Conservation (phyloP, 2,888 invertebrate genomes). For the Eudemis profundana region DNA sequence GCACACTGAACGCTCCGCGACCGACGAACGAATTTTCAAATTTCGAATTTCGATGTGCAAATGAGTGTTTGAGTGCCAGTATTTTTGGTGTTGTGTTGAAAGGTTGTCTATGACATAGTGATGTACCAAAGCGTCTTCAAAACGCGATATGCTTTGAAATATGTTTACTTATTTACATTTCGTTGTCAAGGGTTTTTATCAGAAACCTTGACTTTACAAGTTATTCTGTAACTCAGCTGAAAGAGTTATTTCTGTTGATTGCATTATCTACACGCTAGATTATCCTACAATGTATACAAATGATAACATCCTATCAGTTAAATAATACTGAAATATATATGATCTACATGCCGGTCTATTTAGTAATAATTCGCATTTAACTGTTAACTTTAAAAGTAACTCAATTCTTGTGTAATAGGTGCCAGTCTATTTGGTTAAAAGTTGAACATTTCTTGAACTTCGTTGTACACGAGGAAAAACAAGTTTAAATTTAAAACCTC, state of each 20-base stretch:
- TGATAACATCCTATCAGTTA: constrained; percentile 47
- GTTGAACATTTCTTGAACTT: not conserved
- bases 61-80: constrained; percentile 66
- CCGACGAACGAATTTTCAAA: constrained; percentile 50
- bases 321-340: constrained; percentile 29
- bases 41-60: constrained; percentile 63
- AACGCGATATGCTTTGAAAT: not conserved
- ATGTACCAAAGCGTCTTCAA: not conserved
- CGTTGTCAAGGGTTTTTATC: constrained; percentile 34
- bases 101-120: constrained; percentile 52
- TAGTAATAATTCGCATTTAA: not conserved
- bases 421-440: constrained; percentile 10
- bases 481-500: constrained; percentile 1
- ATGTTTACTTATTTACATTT: constrained; percentile 4
- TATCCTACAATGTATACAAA: constrained; percentile 54
- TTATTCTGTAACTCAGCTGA: constrained; percentile 37
- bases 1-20: constrained; percentile 53
- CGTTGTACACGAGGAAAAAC: not conserved
- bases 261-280: constrained; percentile 51
- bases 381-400: not conserved
- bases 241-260: constrained; percentile 44
- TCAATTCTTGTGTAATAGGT: not conserved
- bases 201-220: constrained; percentile 35
- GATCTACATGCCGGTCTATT: not conserved
- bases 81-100: constrained; percentile 54